A percentile compares a stretch with the other conserved stretches of the same genome.
Conservation (phyloP, 2,888 invertebrate genomes). For the Melipona beecheii region DNA sequence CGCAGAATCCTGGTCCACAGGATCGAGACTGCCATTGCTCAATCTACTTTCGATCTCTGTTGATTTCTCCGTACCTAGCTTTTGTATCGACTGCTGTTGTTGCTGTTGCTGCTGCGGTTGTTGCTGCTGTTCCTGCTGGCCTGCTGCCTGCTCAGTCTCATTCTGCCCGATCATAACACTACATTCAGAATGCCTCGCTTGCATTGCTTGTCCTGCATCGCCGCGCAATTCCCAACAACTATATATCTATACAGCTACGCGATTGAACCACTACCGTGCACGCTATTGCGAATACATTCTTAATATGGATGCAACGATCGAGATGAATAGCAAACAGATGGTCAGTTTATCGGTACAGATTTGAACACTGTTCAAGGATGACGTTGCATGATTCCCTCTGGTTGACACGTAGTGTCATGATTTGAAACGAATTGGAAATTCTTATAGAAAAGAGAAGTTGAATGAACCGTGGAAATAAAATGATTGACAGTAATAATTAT, state of each 20-base stretch:
- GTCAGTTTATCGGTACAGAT: conserved; percentile 54
- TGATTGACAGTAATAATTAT: background rate
- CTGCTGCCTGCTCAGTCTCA: conserved; percentile 81
- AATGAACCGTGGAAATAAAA: conserved; percentile 23
- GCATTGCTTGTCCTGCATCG: conserved; percentile 74
- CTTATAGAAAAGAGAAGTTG: background rate
- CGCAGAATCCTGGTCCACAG: conserved; percentile 86
- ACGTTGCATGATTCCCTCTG: background rate
- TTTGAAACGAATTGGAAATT: background rate
- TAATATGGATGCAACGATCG: conserved; percentile 67
- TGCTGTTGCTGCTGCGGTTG: conserved; percentile 79
- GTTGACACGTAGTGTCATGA: background rate
- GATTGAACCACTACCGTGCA: conserved; percentile 65
- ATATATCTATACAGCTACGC: conserved; percentile 69
- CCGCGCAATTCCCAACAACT: conserved; percentile 73
- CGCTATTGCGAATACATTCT: conserved; percentile 65
- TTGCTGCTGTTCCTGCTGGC: conserved; percentile 76
- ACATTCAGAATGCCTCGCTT: conserved; percentile 83
- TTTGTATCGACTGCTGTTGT: conserved; percentile 74
- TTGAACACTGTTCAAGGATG: conserved; percentile 32
- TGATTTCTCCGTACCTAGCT: conserved; percentile 76
- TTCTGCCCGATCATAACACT: conserved; percentile 83
- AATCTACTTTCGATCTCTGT: conserved; percentile 79
- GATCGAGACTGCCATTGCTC: conserved; percentile 83
- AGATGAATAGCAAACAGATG: conserved; percentile 53